phyloP scores from a whole-genome alignment of 2,797 vertebrate species.

The Ctenopoma kingsleyae region DNA sequence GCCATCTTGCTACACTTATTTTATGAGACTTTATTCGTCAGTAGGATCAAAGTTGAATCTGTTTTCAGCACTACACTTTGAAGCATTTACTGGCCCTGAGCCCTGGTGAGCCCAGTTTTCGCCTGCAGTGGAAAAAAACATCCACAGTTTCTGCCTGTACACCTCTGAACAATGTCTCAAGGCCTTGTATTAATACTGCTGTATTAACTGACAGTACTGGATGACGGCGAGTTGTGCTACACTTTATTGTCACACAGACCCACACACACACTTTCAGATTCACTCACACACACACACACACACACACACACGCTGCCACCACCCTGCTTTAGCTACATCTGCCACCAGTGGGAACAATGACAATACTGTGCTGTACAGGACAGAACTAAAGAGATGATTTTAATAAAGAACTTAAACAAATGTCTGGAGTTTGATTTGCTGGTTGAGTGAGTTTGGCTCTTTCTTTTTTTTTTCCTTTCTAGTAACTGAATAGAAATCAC shows the following conservation, averaged over 20 bases:
- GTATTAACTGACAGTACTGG: constrained; percentile 66
- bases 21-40: constrained; percentile 6
- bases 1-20: not conserved
- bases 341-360: constrained; percentile 72
- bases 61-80: constrained; percentile 9
- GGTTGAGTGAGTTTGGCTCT: not conserved
- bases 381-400: constrained; percentile 85
- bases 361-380: constrained; percentile 83
- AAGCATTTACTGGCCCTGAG: constrained; percentile 33
- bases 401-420: constrained; percentile 78
- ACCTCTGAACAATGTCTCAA: constrained; percentile 71
- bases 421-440: constrained; percentile 27
- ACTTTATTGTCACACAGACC: constrained; percentile 58
- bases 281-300: constrained; percentile 28
- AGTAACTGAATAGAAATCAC: too few relatives aligned
- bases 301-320: constrained; percentile 46
- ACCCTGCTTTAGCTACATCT: constrained; percentile 58
- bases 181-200: constrained; percentile 77
- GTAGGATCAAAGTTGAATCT: not conserved
- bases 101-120: constrained; percentile 54
- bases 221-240: constrained; percentile 57
- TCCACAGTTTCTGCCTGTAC: constrained; percentile 62
- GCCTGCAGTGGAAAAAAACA: constrained; percentile 59
- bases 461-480: not conserved
- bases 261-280: constrained; percentile 17